Evolutionary conservation across 2,113 vertebrate species (phyloP).

Genomic region (Thunnus maccoyii): DNA sequence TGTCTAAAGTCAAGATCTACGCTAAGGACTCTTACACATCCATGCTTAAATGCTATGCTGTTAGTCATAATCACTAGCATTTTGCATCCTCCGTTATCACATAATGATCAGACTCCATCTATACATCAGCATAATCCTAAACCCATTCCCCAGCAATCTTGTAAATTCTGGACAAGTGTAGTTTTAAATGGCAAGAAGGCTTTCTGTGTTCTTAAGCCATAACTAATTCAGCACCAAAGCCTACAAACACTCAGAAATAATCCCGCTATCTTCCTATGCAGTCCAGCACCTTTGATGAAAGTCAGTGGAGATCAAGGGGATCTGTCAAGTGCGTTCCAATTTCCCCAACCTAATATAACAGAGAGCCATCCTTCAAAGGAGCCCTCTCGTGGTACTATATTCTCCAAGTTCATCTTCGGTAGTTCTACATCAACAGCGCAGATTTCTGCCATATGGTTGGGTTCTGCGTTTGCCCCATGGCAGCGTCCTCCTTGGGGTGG

Average conservation of each 20-base stretch:
- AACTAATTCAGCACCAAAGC: slow-evolving; percentile 85
- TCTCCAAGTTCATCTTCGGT: slow-evolving; percentile 68
- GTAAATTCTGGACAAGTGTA: slow-evolving; percentile 48
- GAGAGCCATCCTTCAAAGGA: slow-evolving; percentile 80
- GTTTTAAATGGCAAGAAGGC: slow-evolving; percentile 69
- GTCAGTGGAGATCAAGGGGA: slow-evolving; percentile 86
- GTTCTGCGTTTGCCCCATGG: slow-evolving; percentile 14
- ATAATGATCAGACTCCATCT: slow-evolving; percentile 26
- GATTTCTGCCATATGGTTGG: slow-evolving; percentile 53
- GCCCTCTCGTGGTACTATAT: slow-evolving; percentile 58
- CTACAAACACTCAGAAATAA: slow-evolving; percentile 84
- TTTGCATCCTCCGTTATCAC: neutral
- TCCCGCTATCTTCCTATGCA: slow-evolving; percentile 80
- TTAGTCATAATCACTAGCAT: neutral
- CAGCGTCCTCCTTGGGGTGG: slow-evolving; percentile 36
- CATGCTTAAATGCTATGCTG: neutral
- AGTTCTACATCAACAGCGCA: slow-evolving; percentile 59
- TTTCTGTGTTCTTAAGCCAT: slow-evolving; percentile 79
- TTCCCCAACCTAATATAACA: slow-evolving; percentile 83
- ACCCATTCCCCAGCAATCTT: neutral
- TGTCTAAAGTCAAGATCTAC: neutral
- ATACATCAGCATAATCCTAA: slow-evolving; percentile 9
- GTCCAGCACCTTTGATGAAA: slow-evolving; percentile 85
- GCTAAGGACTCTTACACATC: neutral
- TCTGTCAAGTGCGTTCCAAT: slow-evolving; percentile 85